Base-by-base conservation (phyloP, 2,888 invertebrate species). In the Tachina lurida region DNA sequence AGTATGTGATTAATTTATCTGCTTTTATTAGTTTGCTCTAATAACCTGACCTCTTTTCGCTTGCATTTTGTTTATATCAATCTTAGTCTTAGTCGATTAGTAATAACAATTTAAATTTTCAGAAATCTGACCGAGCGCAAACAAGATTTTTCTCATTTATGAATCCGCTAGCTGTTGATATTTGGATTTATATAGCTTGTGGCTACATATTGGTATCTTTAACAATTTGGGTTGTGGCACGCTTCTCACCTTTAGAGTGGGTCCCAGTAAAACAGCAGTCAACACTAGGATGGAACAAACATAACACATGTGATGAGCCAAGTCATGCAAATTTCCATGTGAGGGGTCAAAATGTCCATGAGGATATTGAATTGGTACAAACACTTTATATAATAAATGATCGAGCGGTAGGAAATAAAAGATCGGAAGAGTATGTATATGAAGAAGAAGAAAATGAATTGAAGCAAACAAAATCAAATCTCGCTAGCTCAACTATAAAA, bases 161-260 rank as follows among this genome's bases (percentile, higher is more conserved):
- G 93, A 96, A 96, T 91, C 97, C 97, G 9, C 94, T 97, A 88
- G 96, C 97, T 3, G 94, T 96, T 88, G 96, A 97, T 92, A 97
- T 97, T 90, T 97, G 97, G 97, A 93, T 97, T 86, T 95, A 95
- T 91, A 95, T 96, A 92, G 93, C 95, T 86, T 95, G 95, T 80
- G 97, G 97, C 85, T 97, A 97, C 93, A 93, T 97, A 84, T 94
- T 97, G 89, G 97, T 97, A 87, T 96, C 96, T 54, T 92, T 96
- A 89, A 95, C 96, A 58, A 95, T 98, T 90, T 97, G 97, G 95
- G 95, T 97, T 88, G 95, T 97, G 87, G 97, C 97, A 62, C 94
- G 96, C 87, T 96, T 97, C 92, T 96, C 96, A 41, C 97, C 97
- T 12, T 95, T 95, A 91, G 97, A 97, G 93, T 96, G 96, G 96